These are phyloP conservation scores for Pteropus alecto DNA, from an alignment of 2,113 vertebrate genomes.

Conservation along the genomic window DNA sequence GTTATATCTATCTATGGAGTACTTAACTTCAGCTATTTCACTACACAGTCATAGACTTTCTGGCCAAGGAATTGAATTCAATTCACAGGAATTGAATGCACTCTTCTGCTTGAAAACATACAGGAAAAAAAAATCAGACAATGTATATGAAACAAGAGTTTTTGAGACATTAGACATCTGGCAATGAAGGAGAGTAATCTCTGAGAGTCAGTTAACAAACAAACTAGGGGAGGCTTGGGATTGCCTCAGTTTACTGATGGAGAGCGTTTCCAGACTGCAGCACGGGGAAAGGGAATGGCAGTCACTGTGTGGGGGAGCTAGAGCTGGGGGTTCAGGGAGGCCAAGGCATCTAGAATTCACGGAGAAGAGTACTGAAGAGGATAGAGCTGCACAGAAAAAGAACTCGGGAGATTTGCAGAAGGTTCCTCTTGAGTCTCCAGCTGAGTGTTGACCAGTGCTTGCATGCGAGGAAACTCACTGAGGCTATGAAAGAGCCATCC, in stretches of 20 bases:
- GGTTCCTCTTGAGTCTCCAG: background rate
- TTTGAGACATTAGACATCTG: background rate
- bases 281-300: accelerated
- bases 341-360: background rate
- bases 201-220: background rate
- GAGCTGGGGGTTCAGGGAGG: background rate
- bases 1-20: background rate
- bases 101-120: background rate
- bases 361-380: background rate
- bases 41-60: background rate
- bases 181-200: background rate
- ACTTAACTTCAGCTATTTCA: background rate
- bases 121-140: background rate
- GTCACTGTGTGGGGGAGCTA: too few species aligned
- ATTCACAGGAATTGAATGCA: background rate
- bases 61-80: background rate
- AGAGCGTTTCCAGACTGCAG: background rate
- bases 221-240: background rate
- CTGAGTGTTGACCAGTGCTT: background rate
- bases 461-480: background rate
- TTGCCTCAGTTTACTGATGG: background rate
- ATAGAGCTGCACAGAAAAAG: background rate
- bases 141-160: background rate
- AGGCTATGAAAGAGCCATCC: background rate
- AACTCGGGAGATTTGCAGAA: background rate